phyloP scores from a whole-genome alignment of 2,113 vertebrate genomes.

The Podarcis cretensis region DNA sequence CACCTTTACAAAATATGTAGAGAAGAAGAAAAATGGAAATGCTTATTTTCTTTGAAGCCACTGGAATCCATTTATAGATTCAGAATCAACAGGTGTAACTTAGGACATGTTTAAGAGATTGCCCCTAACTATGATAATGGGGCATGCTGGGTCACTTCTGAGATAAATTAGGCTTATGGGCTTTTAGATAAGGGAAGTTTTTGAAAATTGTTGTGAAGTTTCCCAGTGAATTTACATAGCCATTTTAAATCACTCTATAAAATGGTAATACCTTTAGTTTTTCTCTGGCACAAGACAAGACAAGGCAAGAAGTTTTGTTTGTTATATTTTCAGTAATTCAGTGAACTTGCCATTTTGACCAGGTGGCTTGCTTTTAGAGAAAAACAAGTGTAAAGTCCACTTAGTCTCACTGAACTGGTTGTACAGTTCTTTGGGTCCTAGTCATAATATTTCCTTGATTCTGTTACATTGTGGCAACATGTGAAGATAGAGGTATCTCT shows the following conservation, averaged over 20 bases:
- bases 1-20: not conserved
- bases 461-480: not conserved
- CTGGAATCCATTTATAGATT: not conserved
- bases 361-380: too few relatives aligned
- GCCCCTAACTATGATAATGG: not conserved
- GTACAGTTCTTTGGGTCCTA: not conserved
- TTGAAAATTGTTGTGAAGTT: conserved; percentile 6
- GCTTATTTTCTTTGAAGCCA: not conserved
- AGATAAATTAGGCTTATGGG: not conserved
- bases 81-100: not conserved
- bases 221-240: not conserved
- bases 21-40: not conserved
- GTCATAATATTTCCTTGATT: not conserved
- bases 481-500: not conserved
- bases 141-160: not conserved
- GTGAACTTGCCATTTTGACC: too few relatives aligned
- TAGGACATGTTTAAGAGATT: not conserved
- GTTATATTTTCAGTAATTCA: not conserved
- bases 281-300: not conserved
- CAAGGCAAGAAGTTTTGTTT: not conserved
- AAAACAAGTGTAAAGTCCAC: not conserved
- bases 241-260: not conserved
- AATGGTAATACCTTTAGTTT: not conserved
- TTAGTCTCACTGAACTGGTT: not conserved
- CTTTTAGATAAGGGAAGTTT: not conserved